Conservation (phyloP, 2,113 vertebrate genomes). For the Hemiprocne comata region DNA sequence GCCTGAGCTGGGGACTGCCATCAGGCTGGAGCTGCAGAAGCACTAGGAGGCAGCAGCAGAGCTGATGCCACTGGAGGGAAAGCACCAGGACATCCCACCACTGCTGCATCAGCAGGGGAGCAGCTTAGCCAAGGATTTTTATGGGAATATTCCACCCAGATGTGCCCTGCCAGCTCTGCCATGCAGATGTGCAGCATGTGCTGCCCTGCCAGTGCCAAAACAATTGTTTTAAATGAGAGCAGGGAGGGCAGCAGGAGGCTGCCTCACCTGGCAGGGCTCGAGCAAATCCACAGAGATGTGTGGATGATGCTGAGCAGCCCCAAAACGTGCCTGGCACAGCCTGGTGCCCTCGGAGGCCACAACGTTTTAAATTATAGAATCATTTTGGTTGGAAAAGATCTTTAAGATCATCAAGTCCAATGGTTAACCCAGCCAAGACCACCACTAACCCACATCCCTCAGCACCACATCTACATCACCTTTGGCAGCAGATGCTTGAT, state of each 20-base stretch:
- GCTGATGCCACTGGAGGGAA: fast-evolving
- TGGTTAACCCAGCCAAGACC: too few species aligned
- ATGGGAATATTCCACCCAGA: not conserved
- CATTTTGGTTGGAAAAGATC: too few species aligned
- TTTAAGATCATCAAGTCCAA: too few species aligned
- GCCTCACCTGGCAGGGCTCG: not conserved
- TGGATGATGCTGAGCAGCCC: not conserved
- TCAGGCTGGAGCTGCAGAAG: not conserved
- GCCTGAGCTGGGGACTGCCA: not conserved
- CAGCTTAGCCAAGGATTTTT: not conserved
- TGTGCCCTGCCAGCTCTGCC: not conserved
- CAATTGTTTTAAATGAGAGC: not conserved
- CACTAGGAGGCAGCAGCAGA: not conserved
- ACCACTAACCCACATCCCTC: too few species aligned
- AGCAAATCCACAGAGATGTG: too few species aligned
- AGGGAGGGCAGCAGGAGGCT: not conserved
- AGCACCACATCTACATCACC: too few species aligned
- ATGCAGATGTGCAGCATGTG: not conserved
- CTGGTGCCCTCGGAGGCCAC: not conserved
- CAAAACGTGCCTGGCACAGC: not conserved
- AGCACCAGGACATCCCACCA: fast-evolving
- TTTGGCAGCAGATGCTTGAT: not conserved
- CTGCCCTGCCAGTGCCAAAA: not conserved
- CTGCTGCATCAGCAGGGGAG: not conserved
- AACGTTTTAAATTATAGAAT: not conserved